These are phyloP conservation scores for Tolmerus cingulatus DNA, from an alignment of 2,888 invertebrate species.

Conservation along the genomic window DNA sequence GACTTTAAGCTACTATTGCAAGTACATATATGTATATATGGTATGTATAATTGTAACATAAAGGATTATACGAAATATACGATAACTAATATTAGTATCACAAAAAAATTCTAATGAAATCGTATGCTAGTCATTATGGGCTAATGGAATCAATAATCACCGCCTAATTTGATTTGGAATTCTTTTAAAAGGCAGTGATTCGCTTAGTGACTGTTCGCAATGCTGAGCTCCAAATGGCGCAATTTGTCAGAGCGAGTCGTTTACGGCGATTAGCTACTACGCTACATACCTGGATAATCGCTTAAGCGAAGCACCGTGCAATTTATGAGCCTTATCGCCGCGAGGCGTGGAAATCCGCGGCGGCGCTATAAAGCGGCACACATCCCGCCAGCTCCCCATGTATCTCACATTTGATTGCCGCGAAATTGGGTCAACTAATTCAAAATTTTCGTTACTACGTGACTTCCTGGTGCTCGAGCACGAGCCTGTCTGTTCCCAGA, in stretches of 20 bases:
- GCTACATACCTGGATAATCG: background rate
- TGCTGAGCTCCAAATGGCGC: background rate
- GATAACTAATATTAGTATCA: no score
- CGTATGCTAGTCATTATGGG: no score
- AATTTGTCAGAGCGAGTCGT: background rate
- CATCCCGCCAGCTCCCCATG: background rate
- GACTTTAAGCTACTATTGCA: no score
- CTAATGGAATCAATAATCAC: background rate
- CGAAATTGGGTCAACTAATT: constrained; percentile 34
- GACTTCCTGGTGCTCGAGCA: background rate
- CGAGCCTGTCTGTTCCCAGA: background rate
- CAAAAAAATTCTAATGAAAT: no score
- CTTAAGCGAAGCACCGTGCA: constrained; percentile 2
- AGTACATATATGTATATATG: no score
- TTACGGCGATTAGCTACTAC: background rate
- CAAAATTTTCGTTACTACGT: constrained; percentile 26
- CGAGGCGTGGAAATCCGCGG: background rate
- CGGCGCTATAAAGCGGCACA: background rate
- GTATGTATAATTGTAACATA: no score
- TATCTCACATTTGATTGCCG: constrained; percentile 9
- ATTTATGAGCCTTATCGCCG: background rate
- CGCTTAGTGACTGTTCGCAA: background rate
- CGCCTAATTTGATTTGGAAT: background rate
- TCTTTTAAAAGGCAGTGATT: background rate
- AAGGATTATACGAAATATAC: no score